Conservation (phyloP, 2,888 invertebrate species). For the Cephus pygmeus region DNA sequence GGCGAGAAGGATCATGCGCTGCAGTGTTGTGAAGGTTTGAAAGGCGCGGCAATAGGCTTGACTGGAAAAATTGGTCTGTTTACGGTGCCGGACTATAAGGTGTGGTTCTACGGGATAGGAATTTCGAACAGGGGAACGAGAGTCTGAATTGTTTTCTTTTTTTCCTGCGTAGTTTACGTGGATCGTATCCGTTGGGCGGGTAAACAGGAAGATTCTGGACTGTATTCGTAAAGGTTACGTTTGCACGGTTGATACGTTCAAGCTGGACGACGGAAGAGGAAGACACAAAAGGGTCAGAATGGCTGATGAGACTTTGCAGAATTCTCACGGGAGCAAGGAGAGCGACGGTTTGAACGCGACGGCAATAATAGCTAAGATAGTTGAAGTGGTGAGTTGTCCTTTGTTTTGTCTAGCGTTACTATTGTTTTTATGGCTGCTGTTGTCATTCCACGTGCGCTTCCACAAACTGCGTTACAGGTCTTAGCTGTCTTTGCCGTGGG, state of each 20-base stretch:
- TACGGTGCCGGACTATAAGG: background rate
- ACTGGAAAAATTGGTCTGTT: background rate
- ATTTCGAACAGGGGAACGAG: background rate
- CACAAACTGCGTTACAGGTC: constrained; percentile 62
- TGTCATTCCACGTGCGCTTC: background rate
- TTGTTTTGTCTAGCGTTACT: constrained; percentile 1
- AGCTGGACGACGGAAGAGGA: constrained; percentile 63
- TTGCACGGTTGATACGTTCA: constrained; percentile 42
- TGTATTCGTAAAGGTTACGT: background rate
- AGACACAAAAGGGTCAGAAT: constrained; percentile 69
- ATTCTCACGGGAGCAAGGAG: constrained; percentile 68
- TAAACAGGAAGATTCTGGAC: background rate
- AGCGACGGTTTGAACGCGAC: constrained; percentile 62
- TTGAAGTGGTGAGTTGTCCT: constrained; percentile 71
- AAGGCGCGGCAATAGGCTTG: background rate
- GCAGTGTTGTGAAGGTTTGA: background rate
- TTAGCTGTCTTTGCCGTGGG: constrained; percentile 74
- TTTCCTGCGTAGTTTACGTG: background rate
- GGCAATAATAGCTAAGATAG: constrained; percentile 71
- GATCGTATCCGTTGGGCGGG: background rate
- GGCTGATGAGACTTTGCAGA: constrained; percentile 72
- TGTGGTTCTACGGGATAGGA: background rate
- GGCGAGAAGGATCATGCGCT: background rate
- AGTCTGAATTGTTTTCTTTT: background rate
- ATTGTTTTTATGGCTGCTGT: background rate